phyloP scores from a whole-genome alignment of 1,140 invertebrate species.

The Colletes gigas region DNA sequence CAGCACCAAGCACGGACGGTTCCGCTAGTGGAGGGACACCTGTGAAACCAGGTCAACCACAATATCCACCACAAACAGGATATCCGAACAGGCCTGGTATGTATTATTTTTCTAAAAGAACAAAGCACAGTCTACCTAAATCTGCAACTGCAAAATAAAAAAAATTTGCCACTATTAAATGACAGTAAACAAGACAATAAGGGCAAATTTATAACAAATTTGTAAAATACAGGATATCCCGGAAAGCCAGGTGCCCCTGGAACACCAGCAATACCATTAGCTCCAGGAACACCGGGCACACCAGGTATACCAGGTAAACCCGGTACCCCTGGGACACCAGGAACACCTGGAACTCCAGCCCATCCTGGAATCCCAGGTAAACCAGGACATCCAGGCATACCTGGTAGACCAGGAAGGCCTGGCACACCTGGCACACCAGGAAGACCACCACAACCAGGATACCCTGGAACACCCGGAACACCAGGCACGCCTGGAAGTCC shows the following conservation, averaged over 20 bases:
- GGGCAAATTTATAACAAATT: too few species aligned
- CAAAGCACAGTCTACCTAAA: too few species aligned
- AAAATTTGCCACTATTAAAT: too few species aligned
- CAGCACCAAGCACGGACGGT: neutral
- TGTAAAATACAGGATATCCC: conserved; percentile 35
- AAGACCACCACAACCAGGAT: conserved; percentile 67
- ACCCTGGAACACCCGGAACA: conserved; percentile 62
- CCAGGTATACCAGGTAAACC: conserved; percentile 36
- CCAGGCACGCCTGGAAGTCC: conserved; percentile 52
- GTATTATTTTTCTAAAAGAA: too few species aligned
- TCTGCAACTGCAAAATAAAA: too few species aligned
- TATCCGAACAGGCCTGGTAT: conserved; percentile 43
- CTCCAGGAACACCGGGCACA: conserved; percentile 50
- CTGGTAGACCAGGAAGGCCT: conserved; percentile 8
- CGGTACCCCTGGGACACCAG: conserved; percentile 10
- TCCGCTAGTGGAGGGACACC: neutral
- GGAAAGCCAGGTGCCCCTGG: conserved; percentile 54
- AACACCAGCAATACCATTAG: conserved; percentile 56
- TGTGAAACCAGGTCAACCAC: neutral
- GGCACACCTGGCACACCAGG: conserved; percentile 48
- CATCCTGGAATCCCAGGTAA: conserved; percentile 61
- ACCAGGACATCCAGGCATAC: conserved; percentile 69
- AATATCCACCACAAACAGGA: neutral
- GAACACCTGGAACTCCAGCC: neutral
- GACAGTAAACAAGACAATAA: too few species aligned